A percentile compares a stretch with the other conserved stretches of the same genome.
Conservation (phyloP, 2,113 vertebrate genomes). For the Caracal caracal region DNA sequence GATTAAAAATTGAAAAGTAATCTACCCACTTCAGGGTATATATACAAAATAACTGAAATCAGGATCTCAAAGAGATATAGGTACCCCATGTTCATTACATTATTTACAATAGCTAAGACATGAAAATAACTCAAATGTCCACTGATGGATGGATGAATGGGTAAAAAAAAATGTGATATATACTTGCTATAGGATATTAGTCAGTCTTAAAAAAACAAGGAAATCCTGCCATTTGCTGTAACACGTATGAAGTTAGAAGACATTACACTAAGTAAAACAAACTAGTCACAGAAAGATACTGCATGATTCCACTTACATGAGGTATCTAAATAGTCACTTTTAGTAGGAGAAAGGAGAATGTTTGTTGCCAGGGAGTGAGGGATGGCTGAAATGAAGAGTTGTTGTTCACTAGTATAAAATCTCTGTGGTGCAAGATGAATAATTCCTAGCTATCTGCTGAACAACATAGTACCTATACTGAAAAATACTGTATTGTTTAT, state of each 20-base stretch:
- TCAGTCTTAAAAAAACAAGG: not conserved
- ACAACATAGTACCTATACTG: not conserved
- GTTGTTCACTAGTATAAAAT: not conserved
- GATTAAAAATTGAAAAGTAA: not conserved
- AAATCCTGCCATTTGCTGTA: not conserved
- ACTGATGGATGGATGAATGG: not conserved
- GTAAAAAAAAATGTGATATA: not conserved
- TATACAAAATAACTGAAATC: not conserved
- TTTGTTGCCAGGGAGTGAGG: not conserved
- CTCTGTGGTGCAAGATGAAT: not conserved
- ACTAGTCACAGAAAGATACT: not conserved
- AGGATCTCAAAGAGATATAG: not conserved
- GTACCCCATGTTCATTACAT: not conserved
- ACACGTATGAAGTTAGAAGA: not conserved
- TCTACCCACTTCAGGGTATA: not conserved
- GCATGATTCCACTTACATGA: not conserved
- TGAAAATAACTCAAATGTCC: not conserved
- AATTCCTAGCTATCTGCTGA: not conserved
- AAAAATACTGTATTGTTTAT: not conserved
- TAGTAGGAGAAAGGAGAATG: not conserved
- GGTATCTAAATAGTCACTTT: not conserved
- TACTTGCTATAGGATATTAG: not conserved
- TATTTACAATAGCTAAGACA: not conserved
- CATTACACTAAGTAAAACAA: not conserved
- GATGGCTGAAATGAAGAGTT: not conserved